Evolutionary conservation across 2,888 invertebrate genomes (phyloP).

Genomic region (Elegia similella): DNA sequence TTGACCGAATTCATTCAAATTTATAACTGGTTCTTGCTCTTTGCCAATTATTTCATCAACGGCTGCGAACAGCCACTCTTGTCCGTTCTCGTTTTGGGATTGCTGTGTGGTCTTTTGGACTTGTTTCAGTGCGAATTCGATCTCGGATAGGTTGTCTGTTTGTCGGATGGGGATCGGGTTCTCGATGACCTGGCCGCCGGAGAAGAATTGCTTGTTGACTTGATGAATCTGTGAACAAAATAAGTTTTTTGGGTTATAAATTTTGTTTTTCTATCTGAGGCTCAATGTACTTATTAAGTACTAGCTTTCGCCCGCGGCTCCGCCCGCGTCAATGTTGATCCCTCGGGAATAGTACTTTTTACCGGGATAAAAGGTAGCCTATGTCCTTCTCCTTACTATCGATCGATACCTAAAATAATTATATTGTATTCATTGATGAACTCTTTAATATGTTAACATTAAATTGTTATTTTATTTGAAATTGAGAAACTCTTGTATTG

Average conservation of each 20-base stretch:
- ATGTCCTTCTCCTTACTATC: no score
- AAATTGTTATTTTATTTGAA: no score
- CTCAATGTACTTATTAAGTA: no score
- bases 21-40: slow-evolving; percentile 6
- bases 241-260: not conserved
- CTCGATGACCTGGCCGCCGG: slow-evolving; percentile 61
- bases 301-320: no score
- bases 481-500: no score
- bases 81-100: slow-evolving; percentile 43
- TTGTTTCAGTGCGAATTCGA: slow-evolving; percentile 46
- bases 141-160: slow-evolving; percentile 39
- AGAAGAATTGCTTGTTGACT: slow-evolving; percentile 55
- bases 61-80: slow-evolving; percentile 36
- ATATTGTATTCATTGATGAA: no score
- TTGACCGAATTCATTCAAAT: slow-evolving; percentile 32
- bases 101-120: slow-evolving; percentile 44
- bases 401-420: no score
- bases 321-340: no score
- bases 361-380: no score
- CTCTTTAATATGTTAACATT: no score
- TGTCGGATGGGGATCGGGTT: slow-evolving; percentile 33
- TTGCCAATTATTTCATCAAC: slow-evolving; percentile 46
- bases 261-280: no score
- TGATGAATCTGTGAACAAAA: slow-evolving; percentile 50
- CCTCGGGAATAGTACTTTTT: no score